Evolutionary conservation across 2,113 vertebrate genomes (phyloP), one percentile per base, ranked within the genome.

Genomic region (Mastomys natalensis): DNA sequence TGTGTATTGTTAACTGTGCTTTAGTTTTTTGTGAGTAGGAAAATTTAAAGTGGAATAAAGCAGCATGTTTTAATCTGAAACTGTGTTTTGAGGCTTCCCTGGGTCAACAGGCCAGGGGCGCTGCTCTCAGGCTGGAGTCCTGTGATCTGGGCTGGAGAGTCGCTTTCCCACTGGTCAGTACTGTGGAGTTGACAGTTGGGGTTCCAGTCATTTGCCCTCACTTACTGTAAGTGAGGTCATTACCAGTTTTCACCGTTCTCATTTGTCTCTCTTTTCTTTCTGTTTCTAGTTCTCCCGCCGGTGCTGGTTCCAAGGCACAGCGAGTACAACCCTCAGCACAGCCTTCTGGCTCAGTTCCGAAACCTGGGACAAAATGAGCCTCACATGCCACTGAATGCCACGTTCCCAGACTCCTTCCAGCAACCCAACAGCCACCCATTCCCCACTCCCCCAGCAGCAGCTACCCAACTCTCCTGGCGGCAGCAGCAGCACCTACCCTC

Each of bases 261-360:
- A 95, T 48, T 87, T 87, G 80, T 78, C 90, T 96, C 78, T 62
- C 29, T 70, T 95, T 19, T 66, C 64, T 78, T 87, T 37, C 10
- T 93, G 17, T 93, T 94, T 97, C 16, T 98, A 99, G 99, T 99
- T 96, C 98, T 99, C 95, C 99, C 99, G 87, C 99, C 99, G 0
- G 99, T 99, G 93, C 99, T 99, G 98, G 99, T 99, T 93, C 99
- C 99, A 4, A 99, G 99, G 97, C 99, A 99, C 99, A 99, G 99
- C 0, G 99, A 99, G 98, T 99, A 99, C 98, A 99, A 99, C 45
- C 99, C 99, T 95, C 99, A 99, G 98, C 99, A 99, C 98, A 99
- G 99, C 92, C 99, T 99, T 97, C 94, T 99, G 98, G 99, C 99
- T 66, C 99, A 99, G 87, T 99, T 99, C 98, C 99, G 99, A 95